phyloP scores from a whole-genome alignment of 2,888 invertebrate species.

The Mesochorus sp. region DNA sequence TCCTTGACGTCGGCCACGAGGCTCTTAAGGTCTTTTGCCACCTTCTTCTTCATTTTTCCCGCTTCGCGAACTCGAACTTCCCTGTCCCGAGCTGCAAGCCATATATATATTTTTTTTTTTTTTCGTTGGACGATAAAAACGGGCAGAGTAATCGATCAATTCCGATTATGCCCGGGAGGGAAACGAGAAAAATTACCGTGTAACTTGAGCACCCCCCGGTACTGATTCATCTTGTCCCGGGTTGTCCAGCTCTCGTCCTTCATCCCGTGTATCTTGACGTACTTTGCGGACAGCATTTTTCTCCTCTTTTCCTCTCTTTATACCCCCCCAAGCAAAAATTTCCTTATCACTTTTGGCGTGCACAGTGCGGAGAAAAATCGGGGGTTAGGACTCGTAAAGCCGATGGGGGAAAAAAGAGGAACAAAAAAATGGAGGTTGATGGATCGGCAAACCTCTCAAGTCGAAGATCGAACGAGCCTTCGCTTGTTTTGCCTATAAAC shows the following conservation, averaged over 20 bases:
- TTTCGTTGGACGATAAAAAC: too few relatives aligned
- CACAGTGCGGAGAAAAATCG: constrained; percentile 7
- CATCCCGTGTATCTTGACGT: constrained; percentile 85
- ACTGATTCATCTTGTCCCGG: constrained; percentile 87
- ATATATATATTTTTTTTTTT: background rate
- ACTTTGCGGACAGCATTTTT: constrained; percentile 69
- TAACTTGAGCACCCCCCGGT: constrained; percentile 86
- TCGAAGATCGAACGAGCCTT: constrained; percentile 48
- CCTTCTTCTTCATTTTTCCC: constrained; percentile 82
- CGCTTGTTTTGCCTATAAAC: constrained; percentile 20
- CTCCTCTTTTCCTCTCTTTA: background rate
- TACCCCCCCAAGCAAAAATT: background rate
- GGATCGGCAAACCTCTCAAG: constrained; percentile 55
- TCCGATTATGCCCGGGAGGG: too few relatives aligned
- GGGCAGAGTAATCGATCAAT: too few relatives aligned
- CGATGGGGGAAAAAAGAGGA: background rate
- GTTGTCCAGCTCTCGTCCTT: constrained; percentile 86
- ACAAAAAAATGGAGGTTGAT: constrained; percentile 39
- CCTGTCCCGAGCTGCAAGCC: constrained; percentile 84
- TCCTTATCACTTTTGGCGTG: constrained; percentile 13
- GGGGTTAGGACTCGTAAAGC: constrained; percentile 16
- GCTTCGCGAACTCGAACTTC: constrained; percentile 85
- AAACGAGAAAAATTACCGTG: constrained; percentile 83
- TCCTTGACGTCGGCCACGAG: constrained; percentile 84
- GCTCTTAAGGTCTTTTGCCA: constrained; percentile 84